Percentiles rank a stretch among this genome's conserved stretches.
These are phyloP conservation scores for Sitta europaea DNA, from an alignment of 2,113 vertebrate genomes.

Conservation along the genomic window DNA sequence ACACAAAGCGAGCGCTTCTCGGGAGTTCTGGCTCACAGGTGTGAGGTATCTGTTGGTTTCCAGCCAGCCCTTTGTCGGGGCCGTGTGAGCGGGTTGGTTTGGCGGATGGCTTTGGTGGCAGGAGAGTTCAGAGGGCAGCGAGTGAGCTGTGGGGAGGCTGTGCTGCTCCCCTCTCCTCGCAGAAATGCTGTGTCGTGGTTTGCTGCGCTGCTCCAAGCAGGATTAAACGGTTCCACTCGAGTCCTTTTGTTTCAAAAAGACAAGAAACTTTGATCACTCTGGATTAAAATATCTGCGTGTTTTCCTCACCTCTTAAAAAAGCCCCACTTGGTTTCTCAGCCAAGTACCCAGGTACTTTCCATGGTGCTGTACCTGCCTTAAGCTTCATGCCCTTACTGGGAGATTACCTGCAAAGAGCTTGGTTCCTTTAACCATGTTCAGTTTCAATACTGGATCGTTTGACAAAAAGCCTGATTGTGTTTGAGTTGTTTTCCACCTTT, in stretches of 20 bases:
- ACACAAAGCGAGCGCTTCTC: background rate
- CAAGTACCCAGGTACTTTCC: background rate
- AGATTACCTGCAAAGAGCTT: background rate
- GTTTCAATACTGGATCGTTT: background rate
- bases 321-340: background rate
- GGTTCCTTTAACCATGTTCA: background rate
- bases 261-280: background rate
- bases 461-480: background rate
- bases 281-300: background rate
- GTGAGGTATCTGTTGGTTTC: background rate
- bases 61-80: background rate
- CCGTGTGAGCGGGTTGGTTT: fast-evolving
- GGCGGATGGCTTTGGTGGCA: fast-evolving
- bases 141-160: background rate
- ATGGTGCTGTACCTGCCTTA: background rate
- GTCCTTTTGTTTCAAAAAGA: background rate
- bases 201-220: background rate
- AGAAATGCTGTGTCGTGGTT: background rate
- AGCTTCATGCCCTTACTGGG: background rate
- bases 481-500: background rate
- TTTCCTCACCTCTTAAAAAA: background rate
- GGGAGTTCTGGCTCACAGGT: background rate
- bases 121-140: background rate
- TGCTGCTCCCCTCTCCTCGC: fast-evolving
- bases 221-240: background rate